These are phyloP conservation scores for Anagrus nilaparvatae DNA, from an alignment of 1,140 invertebrate genomes.

Conservation along the genomic window DNA sequence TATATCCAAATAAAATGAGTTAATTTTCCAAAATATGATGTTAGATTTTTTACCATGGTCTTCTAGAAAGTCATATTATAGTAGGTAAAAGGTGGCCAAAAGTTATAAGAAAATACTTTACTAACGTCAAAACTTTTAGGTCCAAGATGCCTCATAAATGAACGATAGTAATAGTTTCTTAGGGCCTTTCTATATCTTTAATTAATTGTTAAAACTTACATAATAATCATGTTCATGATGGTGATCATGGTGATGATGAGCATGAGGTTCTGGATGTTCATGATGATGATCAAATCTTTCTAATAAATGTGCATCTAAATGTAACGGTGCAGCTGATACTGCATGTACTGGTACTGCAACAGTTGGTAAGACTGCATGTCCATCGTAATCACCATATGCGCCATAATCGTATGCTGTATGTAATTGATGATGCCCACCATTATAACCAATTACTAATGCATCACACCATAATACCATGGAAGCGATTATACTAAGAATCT, in stretches of 20 bases:
- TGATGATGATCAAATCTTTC: slow-evolving; percentile 25
- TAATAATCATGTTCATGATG: slow-evolving; percentile 35
- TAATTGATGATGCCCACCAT: slow-evolving; percentile 29
- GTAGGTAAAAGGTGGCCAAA: too few species aligned
- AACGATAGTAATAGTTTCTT: too few species aligned
- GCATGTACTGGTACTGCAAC: slow-evolving; percentile 38
- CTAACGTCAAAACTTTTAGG: too few species aligned
- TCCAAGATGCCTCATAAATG: too few species aligned
- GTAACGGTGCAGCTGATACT: slow-evolving; percentile 35
- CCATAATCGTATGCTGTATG: slow-evolving; percentile 26
- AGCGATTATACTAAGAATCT: slow-evolving; percentile 30
- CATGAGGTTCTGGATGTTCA: slow-evolving; percentile 11
- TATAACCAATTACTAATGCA: slow-evolving; percentile 34
- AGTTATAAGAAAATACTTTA: too few species aligned
- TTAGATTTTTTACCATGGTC: too few species aligned
- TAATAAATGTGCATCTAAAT: slow-evolving; percentile 24
- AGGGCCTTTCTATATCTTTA: too few species aligned
- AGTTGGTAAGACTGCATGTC: slow-evolving; percentile 34
- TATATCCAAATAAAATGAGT: too few species aligned
- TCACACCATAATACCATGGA: slow-evolving; percentile 23
- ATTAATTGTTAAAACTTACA: slow-evolving; percentile 22
- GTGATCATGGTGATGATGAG: slow-evolving; percentile 17
- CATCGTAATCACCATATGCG: slow-evolving; percentile 31
- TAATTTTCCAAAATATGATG: too few species aligned
- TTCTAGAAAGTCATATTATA: too few species aligned